Evolutionary conservation across 2,797 vertebrate genomes (phyloP).

Genomic region (Lithobates pipiens): DNA sequence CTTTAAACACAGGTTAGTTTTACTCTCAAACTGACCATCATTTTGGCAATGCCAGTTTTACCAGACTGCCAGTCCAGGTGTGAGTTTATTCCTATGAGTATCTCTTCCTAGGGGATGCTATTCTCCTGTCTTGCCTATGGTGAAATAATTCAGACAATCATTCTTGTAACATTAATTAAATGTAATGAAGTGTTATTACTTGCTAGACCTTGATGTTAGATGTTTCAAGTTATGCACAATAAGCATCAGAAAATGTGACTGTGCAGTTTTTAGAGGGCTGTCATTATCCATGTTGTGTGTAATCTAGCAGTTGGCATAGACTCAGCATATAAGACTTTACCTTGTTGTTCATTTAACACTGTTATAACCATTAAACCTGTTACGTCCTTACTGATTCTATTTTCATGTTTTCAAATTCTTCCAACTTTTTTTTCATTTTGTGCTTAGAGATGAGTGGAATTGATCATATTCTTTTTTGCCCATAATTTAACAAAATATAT

Average conservation of each 20-base stretch:
- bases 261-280: slow-evolving; percentile 9
- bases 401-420: neutral
- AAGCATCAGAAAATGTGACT: slow-evolving; percentile 34
- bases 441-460: no score
- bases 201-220: slow-evolving; percentile 29
- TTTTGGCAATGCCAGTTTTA: no score
- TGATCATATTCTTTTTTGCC: no score
- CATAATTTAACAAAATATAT: no score
- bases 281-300: slow-evolving; percentile 13
- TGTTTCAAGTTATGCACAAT: slow-evolving; percentile 26
- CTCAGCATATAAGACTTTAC: neutral
- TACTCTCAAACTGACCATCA: no score
- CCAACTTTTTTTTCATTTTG: neutral
- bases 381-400: no score
- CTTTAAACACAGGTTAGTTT: no score
- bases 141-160: slow-evolving; percentile 15
- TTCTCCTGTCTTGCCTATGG: slow-evolving; percentile 7
- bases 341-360: neutral
- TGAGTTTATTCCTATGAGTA: neutral
- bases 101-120: neutral
- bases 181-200: slow-evolving; percentile 41
- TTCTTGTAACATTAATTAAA: slow-evolving; percentile 36
- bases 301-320: neutral
- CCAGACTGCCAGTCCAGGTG: neutral
- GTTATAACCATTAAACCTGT: neutral